Evolutionary conservation across 2,888 invertebrate genomes (phyloP).

Genomic region (Keiferia lycopersicella): DNA sequence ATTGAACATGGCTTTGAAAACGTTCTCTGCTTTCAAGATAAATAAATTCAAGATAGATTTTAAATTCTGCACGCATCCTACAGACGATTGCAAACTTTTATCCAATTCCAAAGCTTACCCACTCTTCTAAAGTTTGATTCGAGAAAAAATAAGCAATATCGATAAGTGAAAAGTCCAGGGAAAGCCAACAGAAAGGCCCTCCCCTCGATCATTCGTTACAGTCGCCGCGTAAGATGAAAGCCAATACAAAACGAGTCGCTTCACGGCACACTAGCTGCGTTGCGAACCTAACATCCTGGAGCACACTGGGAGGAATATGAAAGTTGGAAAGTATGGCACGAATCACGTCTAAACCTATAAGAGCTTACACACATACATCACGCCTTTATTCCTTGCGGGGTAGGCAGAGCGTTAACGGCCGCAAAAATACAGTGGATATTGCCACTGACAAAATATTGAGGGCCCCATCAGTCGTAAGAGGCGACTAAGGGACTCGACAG

Average conservation of each 20-base stretch:
- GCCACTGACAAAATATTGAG: too few species aligned
- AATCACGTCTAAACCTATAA: constrained; percentile 11
- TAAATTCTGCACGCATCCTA: too few species aligned
- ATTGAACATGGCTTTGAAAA: neutral
- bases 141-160: constrained; percentile 22
- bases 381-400: too few species aligned
- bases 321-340: neutral
- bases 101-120: neutral
- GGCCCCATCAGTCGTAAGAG: too few species aligned
- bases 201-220: constrained; percentile 69
- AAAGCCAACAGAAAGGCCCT: constrained; percentile 34
- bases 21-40: too few species aligned
- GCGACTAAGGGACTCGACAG: too few species aligned
- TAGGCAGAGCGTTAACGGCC: too few species aligned
- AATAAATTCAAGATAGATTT: too few species aligned
- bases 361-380: too few species aligned
- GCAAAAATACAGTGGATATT: too few species aligned
- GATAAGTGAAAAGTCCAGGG: constrained; percentile 48
- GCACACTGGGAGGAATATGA: constrained; percentile 38
- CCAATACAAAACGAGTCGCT: constrained; percentile 68
- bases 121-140: neutral
- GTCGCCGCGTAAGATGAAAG: constrained; percentile 74
- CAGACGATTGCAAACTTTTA: too few species aligned
- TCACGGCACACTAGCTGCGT: constrained; percentile 66
- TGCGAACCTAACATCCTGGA: constrained; percentile 42